Conservation (phyloP, 2,888 invertebrate species). For the Disparrhopalites patrizii region DNA sequence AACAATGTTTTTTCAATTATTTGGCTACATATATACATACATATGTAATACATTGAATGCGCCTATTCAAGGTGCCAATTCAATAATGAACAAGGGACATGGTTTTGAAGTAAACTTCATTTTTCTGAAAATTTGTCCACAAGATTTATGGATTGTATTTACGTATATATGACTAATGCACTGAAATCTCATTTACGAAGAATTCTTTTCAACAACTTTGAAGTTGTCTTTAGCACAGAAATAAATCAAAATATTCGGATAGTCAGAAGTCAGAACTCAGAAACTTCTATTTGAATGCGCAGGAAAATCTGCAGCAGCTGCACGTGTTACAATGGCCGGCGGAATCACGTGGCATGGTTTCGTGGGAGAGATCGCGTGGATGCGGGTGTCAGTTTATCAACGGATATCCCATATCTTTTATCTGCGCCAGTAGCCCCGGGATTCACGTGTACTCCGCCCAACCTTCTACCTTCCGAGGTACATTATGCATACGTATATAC, state of each 20-base stretch:
- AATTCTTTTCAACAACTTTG: too few species aligned
- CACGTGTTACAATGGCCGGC: conserved; percentile 87
- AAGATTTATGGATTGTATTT: too few species aligned
- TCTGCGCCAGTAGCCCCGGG: conserved; percentile 57
- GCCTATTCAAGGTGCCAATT: too few species aligned
- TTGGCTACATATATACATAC: neutral
- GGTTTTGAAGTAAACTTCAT: too few species aligned
- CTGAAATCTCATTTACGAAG: too few species aligned
- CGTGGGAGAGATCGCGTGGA: conserved; percentile 71
- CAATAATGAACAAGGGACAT: too few species aligned
- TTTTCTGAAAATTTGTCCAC: too few species aligned
- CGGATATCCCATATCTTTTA: conserved; percentile 56
- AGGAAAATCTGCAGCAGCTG: conserved; percentile 92
- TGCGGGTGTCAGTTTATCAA: conserved; percentile 53
- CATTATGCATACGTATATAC: conserved; percentile 16
- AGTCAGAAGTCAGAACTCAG: too few species aligned
- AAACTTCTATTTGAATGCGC: conserved; percentile 47
- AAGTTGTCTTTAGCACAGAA: too few species aligned
- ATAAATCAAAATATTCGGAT: too few species aligned
- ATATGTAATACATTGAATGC: too few species aligned
- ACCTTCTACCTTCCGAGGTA: conserved; percentile 59
- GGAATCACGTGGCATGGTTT: conserved; percentile 81
- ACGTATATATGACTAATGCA: too few species aligned
- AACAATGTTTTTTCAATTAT: neutral
- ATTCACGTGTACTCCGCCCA: conserved; percentile 70